phyloP scores from a whole-genome alignment of 2,113 vertebrate genomes.

The Spheniscus mendiculus region DNA sequence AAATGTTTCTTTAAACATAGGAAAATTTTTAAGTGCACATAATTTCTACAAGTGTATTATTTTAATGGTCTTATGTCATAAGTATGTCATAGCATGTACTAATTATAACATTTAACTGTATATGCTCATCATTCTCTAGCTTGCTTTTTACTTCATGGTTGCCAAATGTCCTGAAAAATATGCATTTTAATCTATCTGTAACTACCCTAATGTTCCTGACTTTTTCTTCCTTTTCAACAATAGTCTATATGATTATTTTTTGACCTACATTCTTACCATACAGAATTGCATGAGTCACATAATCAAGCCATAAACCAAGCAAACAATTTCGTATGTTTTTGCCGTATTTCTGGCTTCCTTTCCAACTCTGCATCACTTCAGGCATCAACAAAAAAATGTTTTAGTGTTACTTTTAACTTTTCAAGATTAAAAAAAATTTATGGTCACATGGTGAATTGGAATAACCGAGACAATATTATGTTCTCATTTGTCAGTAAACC shows the following conservation, averaged over 20 bases:
- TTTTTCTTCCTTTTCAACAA: neutral
- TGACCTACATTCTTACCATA: neutral
- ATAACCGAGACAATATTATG: constrained; percentile 10
- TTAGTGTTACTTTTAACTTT: constrained; percentile 22
- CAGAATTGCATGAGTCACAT: constrained; percentile 7
- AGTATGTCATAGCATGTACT: neutral
- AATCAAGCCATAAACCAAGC: constrained; percentile 41
- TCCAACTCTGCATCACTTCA: constrained; percentile 39
- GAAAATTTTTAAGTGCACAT: neutral
- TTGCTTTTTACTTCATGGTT: neutral
- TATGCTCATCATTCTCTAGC: neutral
- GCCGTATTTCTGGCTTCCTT: constrained; percentile 2
- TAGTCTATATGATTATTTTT: neutral
- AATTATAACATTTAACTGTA: neutral
- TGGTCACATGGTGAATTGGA: neutral
- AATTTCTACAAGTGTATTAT: neutral
- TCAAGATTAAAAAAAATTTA: constrained; percentile 40
- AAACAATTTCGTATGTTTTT: constrained; percentile 38
- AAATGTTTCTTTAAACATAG: neutral
- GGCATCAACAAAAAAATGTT: constrained; percentile 36
- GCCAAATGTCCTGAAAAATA: neutral
- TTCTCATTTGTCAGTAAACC: constrained; percentile 59
- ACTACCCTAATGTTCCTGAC: neutral
- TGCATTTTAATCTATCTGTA: neutral
- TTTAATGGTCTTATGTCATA: neutral